Conservation (phyloP, 1,140 invertebrate genomes). For the Magallana gigas region DNA sequence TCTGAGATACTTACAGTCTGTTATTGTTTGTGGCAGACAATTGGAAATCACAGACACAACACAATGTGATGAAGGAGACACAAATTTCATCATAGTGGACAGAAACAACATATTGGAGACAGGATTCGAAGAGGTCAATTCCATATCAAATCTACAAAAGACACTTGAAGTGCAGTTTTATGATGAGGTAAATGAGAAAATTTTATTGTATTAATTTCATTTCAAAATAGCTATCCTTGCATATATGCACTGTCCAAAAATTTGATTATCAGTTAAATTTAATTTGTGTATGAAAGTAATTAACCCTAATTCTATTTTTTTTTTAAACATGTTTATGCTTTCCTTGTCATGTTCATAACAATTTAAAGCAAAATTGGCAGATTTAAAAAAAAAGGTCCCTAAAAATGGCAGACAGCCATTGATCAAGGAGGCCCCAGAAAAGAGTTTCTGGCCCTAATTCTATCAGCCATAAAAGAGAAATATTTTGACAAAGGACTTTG, state of each 20-base stretch:
- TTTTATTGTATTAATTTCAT: constrained; percentile 1
- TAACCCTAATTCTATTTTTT: too few relatives aligned
- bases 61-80: constrained; percentile 34
- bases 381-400: too few relatives aligned
- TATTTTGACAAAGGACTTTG: constrained; percentile 45
- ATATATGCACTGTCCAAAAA: too few relatives aligned
- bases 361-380: too few relatives aligned
- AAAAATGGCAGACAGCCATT: constrained; percentile 37
- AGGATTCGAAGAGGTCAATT: constrained; percentile 50
- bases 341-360: too few relatives aligned
- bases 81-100: constrained; percentile 50
- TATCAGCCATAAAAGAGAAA: constrained; percentile 47
- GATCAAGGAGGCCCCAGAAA: constrained; percentile 46
- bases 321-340: too few relatives aligned
- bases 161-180: constrained; percentile 53
- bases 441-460: constrained; percentile 45
- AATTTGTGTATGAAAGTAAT: neutral
- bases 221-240: neutral
- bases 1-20: constrained; percentile 44
- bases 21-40: constrained; percentile 46
- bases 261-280: too few relatives aligned
- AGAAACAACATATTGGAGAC: constrained; percentile 39
- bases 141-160: constrained; percentile 35
- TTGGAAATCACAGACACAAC: constrained; percentile 46
- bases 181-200: constrained; percentile 46